These are phyloP conservation scores for Microcebus jonahi DNA, from an alignment of 2,113 vertebrate genomes.

Conservation along the genomic window DNA sequence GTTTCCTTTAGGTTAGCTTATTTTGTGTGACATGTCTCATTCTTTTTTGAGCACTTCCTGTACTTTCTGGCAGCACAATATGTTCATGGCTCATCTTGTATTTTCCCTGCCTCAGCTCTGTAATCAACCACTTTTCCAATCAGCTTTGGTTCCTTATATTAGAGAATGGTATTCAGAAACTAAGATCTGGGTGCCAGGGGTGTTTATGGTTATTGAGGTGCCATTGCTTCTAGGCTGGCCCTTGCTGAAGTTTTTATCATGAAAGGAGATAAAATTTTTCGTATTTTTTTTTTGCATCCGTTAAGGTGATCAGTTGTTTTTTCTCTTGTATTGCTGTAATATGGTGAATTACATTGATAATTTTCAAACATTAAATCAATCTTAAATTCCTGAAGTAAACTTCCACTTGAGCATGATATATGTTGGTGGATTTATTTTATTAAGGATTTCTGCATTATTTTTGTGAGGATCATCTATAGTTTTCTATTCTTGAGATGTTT, in stretches of 20 bases:
- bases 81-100: background rate
- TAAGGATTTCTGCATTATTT: background rate
- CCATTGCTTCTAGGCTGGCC: background rate
- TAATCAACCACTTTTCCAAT: background rate
- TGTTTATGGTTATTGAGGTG: background rate
- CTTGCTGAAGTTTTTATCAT: background rate
- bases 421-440: background rate
- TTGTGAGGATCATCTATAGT: background rate
- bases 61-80: background rate
- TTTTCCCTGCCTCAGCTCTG: background rate
- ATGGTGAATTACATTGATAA: background rate
- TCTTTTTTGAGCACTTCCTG: background rate
- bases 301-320: background rate
- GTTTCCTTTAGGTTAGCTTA: background rate
- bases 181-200: background rate
- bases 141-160: background rate
- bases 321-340: background rate
- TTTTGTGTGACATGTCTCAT: background rate
- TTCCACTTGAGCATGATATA: background rate
- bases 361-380: constrained; percentile 22
- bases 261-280: background rate
- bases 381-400: background rate
- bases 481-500: background rate
- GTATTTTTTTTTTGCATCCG: background rate
- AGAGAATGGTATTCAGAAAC: background rate